Base-by-base conservation (phyloP, 2,113 vertebrate genomes). In the Athene noctua region DNA sequence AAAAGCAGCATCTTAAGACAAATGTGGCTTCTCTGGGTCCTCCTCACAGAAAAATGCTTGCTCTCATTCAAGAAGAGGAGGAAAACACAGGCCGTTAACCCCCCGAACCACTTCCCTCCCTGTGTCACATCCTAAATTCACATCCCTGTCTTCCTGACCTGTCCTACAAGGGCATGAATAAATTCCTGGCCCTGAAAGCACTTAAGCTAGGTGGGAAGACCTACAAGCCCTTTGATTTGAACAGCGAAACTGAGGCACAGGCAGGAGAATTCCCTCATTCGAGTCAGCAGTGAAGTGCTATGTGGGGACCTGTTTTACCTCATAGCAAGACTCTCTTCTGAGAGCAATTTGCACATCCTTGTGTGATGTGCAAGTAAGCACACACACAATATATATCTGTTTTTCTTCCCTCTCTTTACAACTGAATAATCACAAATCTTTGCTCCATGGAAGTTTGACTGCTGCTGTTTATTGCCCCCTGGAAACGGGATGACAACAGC, bases 381-480 rank as follows among this genome's bases (percentile, higher is more conserved):
- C n/a, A 66, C 32, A 49, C 10, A 5, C 49, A 80, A 75, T 70
- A 85, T 66, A 91, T 68, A 90, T 92, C 61, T 85, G 27, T 58
- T 87, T 92, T 92, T 92, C 84, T 74, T 92, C n/a, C 42, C 67
- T 90, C 61, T 91, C 86, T 96, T 96, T 94, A 90, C 1, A 4
- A 81, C 79, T 91, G 71, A 89, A 82, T 95, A 92, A 95, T 81
- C 15, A 54, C 62, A 89, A 77, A 52, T 91, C 84, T 91, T 90
- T 88, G 74, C 87, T 95, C 65, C 46, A 40, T 73, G 46, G 92
- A 96, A 91, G 62, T 95, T 95, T 95, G 80, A 95, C 85, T 97
- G 89, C 78, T 88, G 74, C 80, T 96, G 81, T 94, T 97, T 94
- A 96, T 96, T 97, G 92, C 8, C 95, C 97, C 63, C 81, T 92